Percentiles rank a stretch among this genome's conserved stretches.
phyloP scores from a whole-genome alignment of 1,140 invertebrate genomes.

The Orussus abietinus region DNA sequence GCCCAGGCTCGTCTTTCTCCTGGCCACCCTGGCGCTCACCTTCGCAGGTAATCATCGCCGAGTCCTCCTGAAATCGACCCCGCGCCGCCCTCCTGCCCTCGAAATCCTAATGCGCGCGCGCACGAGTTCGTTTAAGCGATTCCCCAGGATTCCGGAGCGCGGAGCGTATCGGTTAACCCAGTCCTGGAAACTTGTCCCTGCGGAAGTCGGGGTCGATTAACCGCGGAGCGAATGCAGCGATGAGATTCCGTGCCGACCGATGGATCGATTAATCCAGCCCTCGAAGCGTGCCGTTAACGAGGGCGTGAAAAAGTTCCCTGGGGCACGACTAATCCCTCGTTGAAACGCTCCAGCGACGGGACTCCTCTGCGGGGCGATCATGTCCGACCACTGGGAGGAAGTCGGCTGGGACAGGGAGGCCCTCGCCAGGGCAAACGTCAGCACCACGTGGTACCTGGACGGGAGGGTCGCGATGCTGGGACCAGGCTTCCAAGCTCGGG shows the following conservation, averaged over 20 bases:
- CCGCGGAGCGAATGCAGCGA: too few species aligned
- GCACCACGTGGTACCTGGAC: conserved; percentile 42
- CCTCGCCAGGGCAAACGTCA: conserved; percentile 44
- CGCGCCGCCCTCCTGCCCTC: neutral
- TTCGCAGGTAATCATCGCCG: conserved; percentile 33
- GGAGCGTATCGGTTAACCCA: too few species aligned
- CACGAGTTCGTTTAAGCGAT: too few species aligned
- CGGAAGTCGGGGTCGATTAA: too few species aligned
- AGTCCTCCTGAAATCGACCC: neutral
- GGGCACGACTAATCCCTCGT: too few species aligned
- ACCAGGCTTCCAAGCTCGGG: conserved; percentile 4
- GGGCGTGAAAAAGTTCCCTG: too few species aligned
- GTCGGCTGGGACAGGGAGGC: conserved; percentile 68
- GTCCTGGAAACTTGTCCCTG: too few species aligned
- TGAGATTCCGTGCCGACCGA: too few species aligned
- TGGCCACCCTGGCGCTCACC: conserved; percentile 38
- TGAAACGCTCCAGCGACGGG: conserved; percentile 57
- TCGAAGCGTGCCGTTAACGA: too few species aligned
- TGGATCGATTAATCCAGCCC: too few species aligned
- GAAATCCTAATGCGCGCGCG: too few species aligned
- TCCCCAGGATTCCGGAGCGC: too few species aligned
- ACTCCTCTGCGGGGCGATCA: conserved; percentile 74
- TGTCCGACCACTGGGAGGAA: conserved; percentile 84
- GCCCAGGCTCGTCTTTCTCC: conserved; percentile 39
- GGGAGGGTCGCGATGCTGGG: conserved; percentile 38